Evolutionary conservation across 2,113 vertebrate species (phyloP).

Genomic region (Barnardius zonarius): DNA sequence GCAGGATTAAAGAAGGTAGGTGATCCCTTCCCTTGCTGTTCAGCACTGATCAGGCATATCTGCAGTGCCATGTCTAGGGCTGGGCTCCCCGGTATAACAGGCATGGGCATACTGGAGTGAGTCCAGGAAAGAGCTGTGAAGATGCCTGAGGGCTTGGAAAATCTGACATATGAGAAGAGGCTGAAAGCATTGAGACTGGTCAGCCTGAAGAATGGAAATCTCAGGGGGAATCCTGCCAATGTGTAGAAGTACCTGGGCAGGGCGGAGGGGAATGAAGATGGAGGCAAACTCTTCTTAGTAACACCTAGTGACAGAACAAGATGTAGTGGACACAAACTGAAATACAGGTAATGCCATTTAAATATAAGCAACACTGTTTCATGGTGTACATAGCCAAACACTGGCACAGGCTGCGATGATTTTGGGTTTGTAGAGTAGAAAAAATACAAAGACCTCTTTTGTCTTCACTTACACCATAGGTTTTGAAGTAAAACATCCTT

Average conservation of each 20-base stretch:
- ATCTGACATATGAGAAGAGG: not conserved
- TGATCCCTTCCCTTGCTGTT: not conserved
- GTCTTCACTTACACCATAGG: not conserved
- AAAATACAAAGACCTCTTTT: not conserved
- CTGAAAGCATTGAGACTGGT: not conserved
- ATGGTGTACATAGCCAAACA: not conserved
- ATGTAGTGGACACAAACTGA: not conserved
- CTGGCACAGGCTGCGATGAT: not conserved
- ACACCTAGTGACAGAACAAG: not conserved
- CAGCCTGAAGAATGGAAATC: not conserved
- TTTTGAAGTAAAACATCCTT: not conserved
- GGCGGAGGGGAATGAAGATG: not conserved
- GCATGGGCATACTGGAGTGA: not conserved
- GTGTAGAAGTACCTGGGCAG: not conserved
- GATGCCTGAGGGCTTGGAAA: not conserved
- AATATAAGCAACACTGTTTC: not conserved
- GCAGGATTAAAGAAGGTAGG: not conserved
- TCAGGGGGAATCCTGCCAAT: not conserved
- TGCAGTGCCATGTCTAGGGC: not conserved
- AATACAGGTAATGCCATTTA: not conserved
- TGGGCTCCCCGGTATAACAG: not conserved
- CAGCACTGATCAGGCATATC: not conserved
- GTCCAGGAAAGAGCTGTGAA: not conserved
- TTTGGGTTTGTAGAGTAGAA: not conserved
- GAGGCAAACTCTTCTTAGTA: not conserved